Evolutionary conservation across 2,888 invertebrate genomes (phyloP).

Genomic region (Epinotia nisella): DNA sequence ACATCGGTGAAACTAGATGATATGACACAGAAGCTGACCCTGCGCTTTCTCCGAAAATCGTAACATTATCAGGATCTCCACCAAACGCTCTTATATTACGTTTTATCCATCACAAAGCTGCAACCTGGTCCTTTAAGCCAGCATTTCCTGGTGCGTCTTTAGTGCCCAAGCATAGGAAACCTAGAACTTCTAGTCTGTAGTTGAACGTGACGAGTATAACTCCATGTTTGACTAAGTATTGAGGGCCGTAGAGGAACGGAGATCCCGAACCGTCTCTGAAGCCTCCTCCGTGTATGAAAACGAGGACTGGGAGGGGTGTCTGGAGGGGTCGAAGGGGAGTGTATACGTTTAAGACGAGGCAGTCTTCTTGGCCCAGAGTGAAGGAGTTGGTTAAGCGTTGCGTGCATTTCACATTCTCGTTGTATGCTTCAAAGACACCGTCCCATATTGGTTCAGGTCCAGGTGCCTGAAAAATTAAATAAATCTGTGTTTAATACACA

Average conservation of each 20-base stretch:
- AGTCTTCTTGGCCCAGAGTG: constrained; percentile 69
- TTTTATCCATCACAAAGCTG: constrained; percentile 72
- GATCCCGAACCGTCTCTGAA: constrained; percentile 74
- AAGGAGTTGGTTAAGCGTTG: constrained; percentile 64
- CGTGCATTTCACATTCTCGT: constrained; percentile 70
- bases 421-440: constrained; percentile 63
- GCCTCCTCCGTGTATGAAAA: constrained; percentile 78
- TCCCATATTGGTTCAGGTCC: constrained; percentile 64
- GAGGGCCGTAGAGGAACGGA: constrained; percentile 72
- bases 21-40: constrained; percentile 73
- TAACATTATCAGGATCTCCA: constrained; percentile 73
- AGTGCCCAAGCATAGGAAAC: constrained; percentile 73
- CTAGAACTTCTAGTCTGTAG: constrained; percentile 74
- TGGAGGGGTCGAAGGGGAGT: constrained; percentile 56
- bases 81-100: constrained; percentile 70
- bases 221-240: constrained; percentile 66
- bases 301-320: constrained; percentile 69
- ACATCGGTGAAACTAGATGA: constrained; percentile 72
- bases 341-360: constrained; percentile 73
- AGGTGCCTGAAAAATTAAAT: constrained; percentile 61
- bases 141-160: constrained; percentile 76
- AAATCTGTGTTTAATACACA: not conserved
- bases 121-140: constrained; percentile 76
- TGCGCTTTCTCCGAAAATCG: constrained; percentile 79
- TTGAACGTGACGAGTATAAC: constrained; percentile 75